phyloP scores from a whole-genome alignment of 2,797 vertebrate genomes.

The Urosaurus nigricauda region DNA sequence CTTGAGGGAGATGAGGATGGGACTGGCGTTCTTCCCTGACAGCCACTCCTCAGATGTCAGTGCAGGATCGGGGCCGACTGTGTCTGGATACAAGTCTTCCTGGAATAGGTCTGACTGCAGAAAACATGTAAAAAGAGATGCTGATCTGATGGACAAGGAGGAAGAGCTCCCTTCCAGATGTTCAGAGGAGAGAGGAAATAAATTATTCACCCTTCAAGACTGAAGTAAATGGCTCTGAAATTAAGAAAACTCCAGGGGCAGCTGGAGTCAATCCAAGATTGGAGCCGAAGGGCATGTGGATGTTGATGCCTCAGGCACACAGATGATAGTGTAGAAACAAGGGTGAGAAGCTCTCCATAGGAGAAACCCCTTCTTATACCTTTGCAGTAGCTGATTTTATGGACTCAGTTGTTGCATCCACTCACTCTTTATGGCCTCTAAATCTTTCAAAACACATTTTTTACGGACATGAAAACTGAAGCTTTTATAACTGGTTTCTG shows the following conservation, averaged over 20 bases:
- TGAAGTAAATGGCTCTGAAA: neutral
- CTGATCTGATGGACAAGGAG: too few species aligned
- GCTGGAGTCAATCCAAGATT: neutral
- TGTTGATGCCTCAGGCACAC: neutral
- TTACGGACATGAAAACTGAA: neutral
- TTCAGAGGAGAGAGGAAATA: neutral
- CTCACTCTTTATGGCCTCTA: neutral
- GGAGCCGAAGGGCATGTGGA: neutral
- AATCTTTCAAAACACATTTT: neutral
- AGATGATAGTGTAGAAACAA: neutral
- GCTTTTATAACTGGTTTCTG: neutral
- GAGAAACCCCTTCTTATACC: neutral
- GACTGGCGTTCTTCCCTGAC: constrained; percentile 87
- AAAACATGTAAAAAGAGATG: constrained; percentile 10
- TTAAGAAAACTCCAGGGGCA: neutral
- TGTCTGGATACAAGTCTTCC: constrained; percentile 93
- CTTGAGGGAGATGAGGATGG: constrained; percentile 90
- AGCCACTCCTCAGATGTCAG: constrained; percentile 92
- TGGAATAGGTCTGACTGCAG: constrained; percentile 94
- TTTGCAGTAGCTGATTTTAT: neutral
- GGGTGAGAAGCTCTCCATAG: neutral
- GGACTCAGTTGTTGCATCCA: too few species aligned
- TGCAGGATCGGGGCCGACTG: constrained; percentile 88
- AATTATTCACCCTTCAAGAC: neutral
- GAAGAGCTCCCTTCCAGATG: neutral